Percentiles rank a stretch among this genome's conserved stretches.
Conservation (phyloP, 2,797 vertebrate genomes). For the Sarcophilus harrisii region DNA sequence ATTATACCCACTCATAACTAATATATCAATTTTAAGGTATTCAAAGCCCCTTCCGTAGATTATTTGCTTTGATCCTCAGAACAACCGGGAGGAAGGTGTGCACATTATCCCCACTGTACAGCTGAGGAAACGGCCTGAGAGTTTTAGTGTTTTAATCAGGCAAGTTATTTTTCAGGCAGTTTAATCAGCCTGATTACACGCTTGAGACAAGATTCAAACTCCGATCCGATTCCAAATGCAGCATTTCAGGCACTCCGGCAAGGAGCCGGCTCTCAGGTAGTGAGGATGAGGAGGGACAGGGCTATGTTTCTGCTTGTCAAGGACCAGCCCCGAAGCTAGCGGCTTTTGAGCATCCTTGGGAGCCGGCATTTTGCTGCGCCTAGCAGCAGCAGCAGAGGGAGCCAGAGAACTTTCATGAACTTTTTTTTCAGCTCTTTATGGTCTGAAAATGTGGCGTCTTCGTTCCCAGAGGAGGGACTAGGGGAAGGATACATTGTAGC, state of each 20-base stretch:
- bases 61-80: not conserved
- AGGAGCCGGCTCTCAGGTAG: not conserved
- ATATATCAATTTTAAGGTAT: too few species aligned
- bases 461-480: not conserved
- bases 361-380: too few species aligned
- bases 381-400: not conserved
- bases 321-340: not conserved
- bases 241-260: not conserved
- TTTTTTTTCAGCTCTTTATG: too few species aligned
- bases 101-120: not conserved
- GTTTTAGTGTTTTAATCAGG: not conserved
- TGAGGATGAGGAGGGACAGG: not conserved
- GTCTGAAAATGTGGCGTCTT: not conserved
- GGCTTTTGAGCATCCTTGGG: not conserved
- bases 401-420: not conserved
- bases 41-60: not conserved
- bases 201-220: not conserved
- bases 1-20: not conserved
- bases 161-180: not conserved
- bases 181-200: too few species aligned
- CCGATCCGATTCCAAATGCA: not conserved
- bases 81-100: not conserved
- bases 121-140: not conserved
- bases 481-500: not conserved
- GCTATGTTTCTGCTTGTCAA: not conserved